Evolutionary conservation across 2,888 invertebrate genomes (phyloP), one percentile per base, ranked within the genome.

Genomic region (Brachynemurus nebulosus): DNA sequence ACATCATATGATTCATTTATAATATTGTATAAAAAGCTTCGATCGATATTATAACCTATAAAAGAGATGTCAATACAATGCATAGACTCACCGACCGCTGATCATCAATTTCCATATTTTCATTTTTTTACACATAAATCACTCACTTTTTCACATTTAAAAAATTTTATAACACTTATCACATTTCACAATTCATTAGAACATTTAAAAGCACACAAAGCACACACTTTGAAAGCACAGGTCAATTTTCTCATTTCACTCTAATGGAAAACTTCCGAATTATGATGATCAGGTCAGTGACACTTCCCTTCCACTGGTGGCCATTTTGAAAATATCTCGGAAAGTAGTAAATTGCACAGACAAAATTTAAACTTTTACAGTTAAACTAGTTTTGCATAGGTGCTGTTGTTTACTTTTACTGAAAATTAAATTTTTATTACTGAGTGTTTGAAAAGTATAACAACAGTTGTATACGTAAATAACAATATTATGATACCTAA

Each of bases 11-110:
- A 30, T 5, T 30, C 7, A 37, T 19, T 37, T 8, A 19, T 8
- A 19, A 37, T 20, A 33, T 33, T n/a, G 33, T n/a, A 33, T n/a
- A 33, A 6, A 19, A 20, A 38, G 12, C n/a, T 11, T 40, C 14
- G 40, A 40, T 40, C 40, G 40, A 40, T 40, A 40, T 23, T 25
- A 40, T 40, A 40, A 40, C 40, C 40, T 40, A 16, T 12, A 40
- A 40, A 40, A 39, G 9, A 27, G 40, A 20, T 17, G 18, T 19
- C 18, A 37, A 37, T 20, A 37, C 20, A 19, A n/a, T 37, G 37
- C 37, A 20, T 37, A 20, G 37, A 37, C 37, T 37, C 37, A 37
- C 37, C 37, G 20, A 18, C 37, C 37, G 37, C 12, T 12, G 37
- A 19, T 20, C 12, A 6, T 12, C 18, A 18, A 37, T 37, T 37